Evolutionary conservation across 2,113 vertebrate genomes (phyloP).

Genomic region (Archilochus colubris): DNA sequence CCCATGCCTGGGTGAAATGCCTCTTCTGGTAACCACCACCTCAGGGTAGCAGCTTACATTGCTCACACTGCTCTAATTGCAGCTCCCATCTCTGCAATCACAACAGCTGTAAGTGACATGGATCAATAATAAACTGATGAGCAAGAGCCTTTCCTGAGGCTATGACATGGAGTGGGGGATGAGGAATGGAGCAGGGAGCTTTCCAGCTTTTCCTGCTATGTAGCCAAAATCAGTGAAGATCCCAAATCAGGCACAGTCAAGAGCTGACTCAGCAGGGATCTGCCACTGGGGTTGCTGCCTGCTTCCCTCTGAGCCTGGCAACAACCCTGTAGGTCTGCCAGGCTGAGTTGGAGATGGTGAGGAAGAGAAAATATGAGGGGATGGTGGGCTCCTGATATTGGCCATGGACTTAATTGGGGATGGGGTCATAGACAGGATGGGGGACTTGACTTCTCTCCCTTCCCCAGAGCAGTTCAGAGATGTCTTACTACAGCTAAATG

Average conservation of each 20-base stretch:
- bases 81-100: neutral
- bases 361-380: neutral
- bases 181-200: neutral
- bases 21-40: neutral
- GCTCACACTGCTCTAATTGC: neutral
- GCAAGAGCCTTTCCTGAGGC: constrained; percentile 6
- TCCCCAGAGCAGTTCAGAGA: neutral
- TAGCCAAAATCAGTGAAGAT: neutral
- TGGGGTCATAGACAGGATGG: neutral
- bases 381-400: neutral
- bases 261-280: neutral
- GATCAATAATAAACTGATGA: constrained; percentile 23
- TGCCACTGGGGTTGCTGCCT: accelerated
- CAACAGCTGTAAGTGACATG: neutral
- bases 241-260: neutral
- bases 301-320: neutral
- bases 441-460: neutral
- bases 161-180: neutral
- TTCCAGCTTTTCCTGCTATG: neutral
- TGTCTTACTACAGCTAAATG: neutral
- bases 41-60: neutral
- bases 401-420: neutral
- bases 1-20: neutral
- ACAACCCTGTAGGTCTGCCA: neutral
- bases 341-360: neutral